Evolutionary conservation across 1,140 invertebrate genomes (phyloP).

Genomic region (roundworm (Caenorhabditis elegans)): WBcel235 BX284605.5:15735501-15736000

Average conservation of each 20-base stretch:
- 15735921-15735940: too few species aligned
- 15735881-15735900: too few species aligned
- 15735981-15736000: too few species aligned
- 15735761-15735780: neutral
- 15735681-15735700: neutral
- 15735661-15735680: neutral
- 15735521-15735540: neutral
- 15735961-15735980: too few species aligned
- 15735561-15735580: too few species aligned
- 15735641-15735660: neutral
- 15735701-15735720: neutral
- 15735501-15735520: neutral
- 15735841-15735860: neutral
- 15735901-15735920: too few species aligned
- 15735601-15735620: too few species aligned
- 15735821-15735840: neutral
- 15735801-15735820: neutral
- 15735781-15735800: neutral
- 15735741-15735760: neutral
- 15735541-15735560: too few species aligned
- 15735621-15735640: neutral
- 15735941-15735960: too few species aligned
- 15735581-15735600: too few species aligned
- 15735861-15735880: too few species aligned
- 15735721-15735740: neutral